Base-by-base conservation (phyloP, 2,888 invertebrate genomes). In the Clitarchus hookeri region DNA sequence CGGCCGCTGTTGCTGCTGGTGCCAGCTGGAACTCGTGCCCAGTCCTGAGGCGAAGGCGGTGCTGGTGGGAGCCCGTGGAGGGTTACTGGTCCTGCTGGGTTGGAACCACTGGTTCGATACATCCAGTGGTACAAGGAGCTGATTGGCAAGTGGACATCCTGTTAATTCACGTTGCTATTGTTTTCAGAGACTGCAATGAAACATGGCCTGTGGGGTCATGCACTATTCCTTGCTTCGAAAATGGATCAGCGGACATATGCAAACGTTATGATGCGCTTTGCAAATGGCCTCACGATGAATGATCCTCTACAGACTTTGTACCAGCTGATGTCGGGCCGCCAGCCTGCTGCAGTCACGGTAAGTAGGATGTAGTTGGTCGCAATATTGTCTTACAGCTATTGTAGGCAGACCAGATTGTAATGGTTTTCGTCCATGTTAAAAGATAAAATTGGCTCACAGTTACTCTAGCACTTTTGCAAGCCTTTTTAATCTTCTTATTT, bases 261-360 rank as follows among this genome's bases (percentile, higher is more conserved):
- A 2, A 95, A 94, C 89, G 97, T 98, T 19, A 95, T 96, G 94
- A 96, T 96, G 90, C 95, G 98, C 90, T 98, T 98, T 92, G 95
- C 98, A 86, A 96, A 96, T 90, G 95, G 97, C 87, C 93, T 98
- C 91, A 93, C 96, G 23, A 93, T 95, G 90, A 94, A 95, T 90
- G 98, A 98, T 94, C 98, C 98, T 27, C 92, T 98, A 89, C 98
- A 98, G 93, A 98, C 98, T 83, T 93, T 98, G n/a, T 98, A 98
- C 92, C 97, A 98, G 91, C 93, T 97, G 89, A 95, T 98, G 92
- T 96, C 97, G 88, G 97, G 96, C 23, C 94, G 96, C 87, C 94
- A 96, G 89, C 96, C 96, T 85, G 94, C 95, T 87, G 95, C 96
- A 88, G 96, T 96, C 48, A 96, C 96, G 84, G 95, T 94, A 90